A percentile compares a stretch with the other conserved stretches of the same genome.
These are phyloP conservation scores for Ostrea edulis DNA, from an alignment of 1,140 invertebrate species.

Conservation along the genomic window DNA sequence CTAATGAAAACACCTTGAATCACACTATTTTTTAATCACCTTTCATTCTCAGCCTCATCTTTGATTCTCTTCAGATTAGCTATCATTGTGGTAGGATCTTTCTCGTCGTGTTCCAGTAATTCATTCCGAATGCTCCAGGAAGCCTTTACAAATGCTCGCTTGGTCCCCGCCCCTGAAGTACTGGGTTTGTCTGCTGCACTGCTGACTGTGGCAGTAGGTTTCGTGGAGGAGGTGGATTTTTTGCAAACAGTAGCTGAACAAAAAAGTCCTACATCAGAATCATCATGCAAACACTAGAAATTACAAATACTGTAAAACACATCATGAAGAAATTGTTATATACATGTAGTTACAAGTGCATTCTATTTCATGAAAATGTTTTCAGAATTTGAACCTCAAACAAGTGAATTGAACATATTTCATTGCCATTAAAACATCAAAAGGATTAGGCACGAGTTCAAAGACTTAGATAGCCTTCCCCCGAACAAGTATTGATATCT, in stretches of 20 bases:
- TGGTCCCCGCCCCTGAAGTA: not conserved
- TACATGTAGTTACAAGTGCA: not conserved
- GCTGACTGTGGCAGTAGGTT: not conserved
- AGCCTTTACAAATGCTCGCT: conserved; percentile 8
- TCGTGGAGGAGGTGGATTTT: not conserved
- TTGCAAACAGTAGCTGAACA: not conserved
- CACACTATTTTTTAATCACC: not conserved
- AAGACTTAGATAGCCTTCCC: no score
- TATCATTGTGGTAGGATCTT: conserved; percentile 38
- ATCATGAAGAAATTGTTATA: no score
- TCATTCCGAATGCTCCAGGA: conserved; percentile 45
- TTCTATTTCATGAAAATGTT: not conserved
- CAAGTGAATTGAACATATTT: no score
- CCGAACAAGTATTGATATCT: no score
- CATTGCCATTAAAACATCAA: no score
- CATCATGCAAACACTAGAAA: no score
- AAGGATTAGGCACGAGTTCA: no score
- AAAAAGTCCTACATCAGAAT: not conserved
- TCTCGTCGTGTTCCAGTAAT: conserved; percentile 36
- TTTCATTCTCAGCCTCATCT: not conserved
- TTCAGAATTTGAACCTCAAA: no score
- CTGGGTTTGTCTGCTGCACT: conserved; percentile 10
- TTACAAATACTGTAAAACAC: no score
- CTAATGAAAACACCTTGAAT: no score
- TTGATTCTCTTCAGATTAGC: conserved; percentile 46